Percentiles rank a stretch among this genome's conserved stretches.
Evolutionary conservation across 1,140 invertebrate species (phyloP).

Genomic region (Meloidogyne floridensis): DNA sequence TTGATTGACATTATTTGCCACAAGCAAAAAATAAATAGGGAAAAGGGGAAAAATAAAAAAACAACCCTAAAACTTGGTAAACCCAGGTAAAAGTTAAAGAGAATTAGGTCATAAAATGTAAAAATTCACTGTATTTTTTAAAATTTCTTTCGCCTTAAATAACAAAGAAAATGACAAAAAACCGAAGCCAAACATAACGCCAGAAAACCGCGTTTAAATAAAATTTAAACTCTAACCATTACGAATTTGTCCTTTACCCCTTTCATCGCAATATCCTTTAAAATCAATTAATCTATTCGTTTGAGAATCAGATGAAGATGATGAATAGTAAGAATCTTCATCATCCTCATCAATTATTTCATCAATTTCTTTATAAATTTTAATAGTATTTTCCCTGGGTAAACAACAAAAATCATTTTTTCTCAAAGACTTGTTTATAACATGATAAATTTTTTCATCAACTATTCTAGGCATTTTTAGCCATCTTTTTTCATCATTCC

Average conservation of each 20-base stretch:
- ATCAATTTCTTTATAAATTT: constrained; percentile 1
- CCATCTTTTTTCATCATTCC: not conserved
- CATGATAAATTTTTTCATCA: constrained; percentile 1
- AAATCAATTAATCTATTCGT: not conserved
- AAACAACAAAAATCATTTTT: not conserved
- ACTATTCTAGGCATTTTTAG: not conserved
- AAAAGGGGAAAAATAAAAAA: no score
- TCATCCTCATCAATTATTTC: not conserved
- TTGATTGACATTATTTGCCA: no score
- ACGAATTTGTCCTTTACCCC: no score
- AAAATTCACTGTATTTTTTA: no score
- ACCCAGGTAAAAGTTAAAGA: no score
- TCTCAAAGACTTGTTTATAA: not conserved
- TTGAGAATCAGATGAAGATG: not conserved
- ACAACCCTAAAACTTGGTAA: no score
- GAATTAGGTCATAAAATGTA: no score
- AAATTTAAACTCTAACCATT: not conserved
- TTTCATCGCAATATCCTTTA: not conserved
- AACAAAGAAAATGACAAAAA: no score
- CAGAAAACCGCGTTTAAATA: not conserved
- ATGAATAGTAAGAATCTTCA: constrained; percentile 1
- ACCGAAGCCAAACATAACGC: not conserved
- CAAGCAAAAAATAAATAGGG: no score
- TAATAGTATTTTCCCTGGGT: not conserved
- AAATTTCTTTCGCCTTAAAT: no score